Evolutionary conservation across 2,113 vertebrate species (phyloP).

Genomic region (Paradoxurus hermaphroditus): DNA sequence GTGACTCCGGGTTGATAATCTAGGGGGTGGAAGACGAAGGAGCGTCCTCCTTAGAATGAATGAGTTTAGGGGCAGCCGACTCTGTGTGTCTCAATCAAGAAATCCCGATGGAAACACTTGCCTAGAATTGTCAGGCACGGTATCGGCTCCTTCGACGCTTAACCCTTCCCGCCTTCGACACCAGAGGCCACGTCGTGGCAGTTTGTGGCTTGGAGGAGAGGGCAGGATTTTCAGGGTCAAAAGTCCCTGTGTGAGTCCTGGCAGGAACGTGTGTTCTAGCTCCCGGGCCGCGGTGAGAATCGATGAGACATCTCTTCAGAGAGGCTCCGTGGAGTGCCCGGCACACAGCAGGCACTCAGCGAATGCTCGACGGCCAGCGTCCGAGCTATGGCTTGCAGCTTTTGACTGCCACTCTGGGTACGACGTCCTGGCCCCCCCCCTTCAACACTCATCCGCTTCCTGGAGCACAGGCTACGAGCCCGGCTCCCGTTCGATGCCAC

Average conservation of each 20-base stretch:
- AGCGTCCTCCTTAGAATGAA: not conserved
- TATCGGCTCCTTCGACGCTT: accelerated
- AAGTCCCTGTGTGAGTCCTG: not conserved
- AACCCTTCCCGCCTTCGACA: not conserved
- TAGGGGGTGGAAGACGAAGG: accelerated
- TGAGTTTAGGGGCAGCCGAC: not conserved
- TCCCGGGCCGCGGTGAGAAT: accelerated
- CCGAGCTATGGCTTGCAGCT: accelerated
- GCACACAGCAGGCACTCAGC: accelerated
- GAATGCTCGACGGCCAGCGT: not conserved
- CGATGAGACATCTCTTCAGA: too few species aligned
- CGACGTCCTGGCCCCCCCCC: accelerated
- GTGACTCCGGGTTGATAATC: not conserved
- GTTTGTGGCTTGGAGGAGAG: not conserved
- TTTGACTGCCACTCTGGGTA: accelerated
- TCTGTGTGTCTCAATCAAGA: accelerated
- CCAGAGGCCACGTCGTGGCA: accelerated
- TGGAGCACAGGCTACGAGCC: not conserved
- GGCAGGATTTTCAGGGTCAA: too few species aligned
- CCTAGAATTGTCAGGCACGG: accelerated
- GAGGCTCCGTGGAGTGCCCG: accelerated
- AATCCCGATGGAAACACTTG: accelerated
- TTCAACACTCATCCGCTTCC: accelerated
- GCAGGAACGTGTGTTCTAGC: accelerated
- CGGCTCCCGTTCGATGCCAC: accelerated